A percentile compares a stretch with the other conserved stretches of the same genome.
phyloP scores from a whole-genome alignment of 1,140 invertebrate genomes.

The Drosophila tani region DNA sequence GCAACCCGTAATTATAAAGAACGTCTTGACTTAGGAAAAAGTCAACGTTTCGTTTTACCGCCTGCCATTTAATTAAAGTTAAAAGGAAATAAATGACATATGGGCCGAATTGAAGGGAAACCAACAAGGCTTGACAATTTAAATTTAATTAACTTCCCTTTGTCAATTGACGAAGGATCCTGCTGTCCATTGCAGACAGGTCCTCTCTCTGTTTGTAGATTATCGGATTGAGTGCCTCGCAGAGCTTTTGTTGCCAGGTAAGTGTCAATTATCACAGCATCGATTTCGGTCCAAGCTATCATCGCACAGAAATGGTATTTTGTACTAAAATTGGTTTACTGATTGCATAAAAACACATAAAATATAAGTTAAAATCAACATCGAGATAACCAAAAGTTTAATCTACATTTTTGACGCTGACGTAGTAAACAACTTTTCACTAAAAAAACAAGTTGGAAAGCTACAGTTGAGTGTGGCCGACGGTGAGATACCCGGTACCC shows the following conservation, averaged over 20 bases:
- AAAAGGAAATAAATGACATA: slow-evolving; percentile 23
- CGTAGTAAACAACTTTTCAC: not conserved
- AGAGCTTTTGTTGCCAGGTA: slow-evolving; percentile 1
- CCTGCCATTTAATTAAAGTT: slow-evolving; percentile 50
- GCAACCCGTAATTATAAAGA: slow-evolving; percentile 45
- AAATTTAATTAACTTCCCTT: slow-evolving; percentile 60
- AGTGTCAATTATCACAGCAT: not conserved
- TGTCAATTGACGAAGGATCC: slow-evolving; percentile 53
- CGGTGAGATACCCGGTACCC: no score
- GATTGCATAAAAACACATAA: not conserved
- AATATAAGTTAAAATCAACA: not conserved
- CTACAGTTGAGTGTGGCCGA: no score
- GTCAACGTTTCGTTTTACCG: slow-evolving; percentile 14
- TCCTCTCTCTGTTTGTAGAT: slow-evolving; percentile 9
- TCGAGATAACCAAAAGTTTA: not conserved
- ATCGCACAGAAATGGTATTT: no score
- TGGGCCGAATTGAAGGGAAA: slow-evolving; percentile 17
- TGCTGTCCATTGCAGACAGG: slow-evolving; percentile 25
- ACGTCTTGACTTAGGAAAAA: slow-evolving; percentile 16
- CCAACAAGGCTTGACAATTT: slow-evolving; percentile 29
- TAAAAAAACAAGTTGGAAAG: no score
- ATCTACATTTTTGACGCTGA: not conserved
- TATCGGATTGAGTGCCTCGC: slow-evolving; percentile 10
- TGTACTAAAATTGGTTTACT: not conserved
- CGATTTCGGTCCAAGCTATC: not conserved